Percentiles rank a stretch among this genome's conserved stretches.
Conservation (phyloP, 2,888 invertebrate species). For the Netelia virgata region DNA sequence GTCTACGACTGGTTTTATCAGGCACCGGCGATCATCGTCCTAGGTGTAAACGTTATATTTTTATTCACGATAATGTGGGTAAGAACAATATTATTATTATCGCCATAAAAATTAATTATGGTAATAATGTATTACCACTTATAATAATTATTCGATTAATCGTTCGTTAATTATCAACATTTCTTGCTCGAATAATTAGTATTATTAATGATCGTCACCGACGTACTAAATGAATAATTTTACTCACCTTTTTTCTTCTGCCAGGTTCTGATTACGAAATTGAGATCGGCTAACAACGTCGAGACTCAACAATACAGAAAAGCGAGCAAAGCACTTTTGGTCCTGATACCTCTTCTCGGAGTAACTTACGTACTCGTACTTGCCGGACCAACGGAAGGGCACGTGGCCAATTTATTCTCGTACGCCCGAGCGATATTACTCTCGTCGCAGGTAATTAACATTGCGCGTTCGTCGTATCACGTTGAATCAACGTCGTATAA, state of each 20-base stretch:
- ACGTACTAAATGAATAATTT: conserved; percentile 5
- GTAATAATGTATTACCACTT: not conserved
- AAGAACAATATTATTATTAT: conserved; percentile 81
- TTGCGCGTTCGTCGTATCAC: not conserved
- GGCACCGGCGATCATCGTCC: conserved; percentile 92
- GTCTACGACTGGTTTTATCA: conserved; percentile 95
- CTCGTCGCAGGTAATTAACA: conserved; percentile 93
- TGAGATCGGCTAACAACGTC: conserved; percentile 94
- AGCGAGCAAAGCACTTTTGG: conserved; percentile 95
- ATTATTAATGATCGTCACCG: too few relatives aligned
- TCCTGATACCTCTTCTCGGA: conserved; percentile 96
- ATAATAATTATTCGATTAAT: not conserved
- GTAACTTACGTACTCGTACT: conserved; percentile 95
- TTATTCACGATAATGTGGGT: conserved; percentile 96
- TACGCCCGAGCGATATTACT: conserved; percentile 93
- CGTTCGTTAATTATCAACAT: too few relatives aligned
- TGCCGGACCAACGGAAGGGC: conserved; percentile 92
- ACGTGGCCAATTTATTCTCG: conserved; percentile 91
- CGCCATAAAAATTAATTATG: conserved; percentile 21
- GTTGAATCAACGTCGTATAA: too few relatives aligned
- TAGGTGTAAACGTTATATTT: conserved; percentile 93
- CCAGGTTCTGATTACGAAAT: conserved; percentile 96
- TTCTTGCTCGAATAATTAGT: too few relatives aligned
- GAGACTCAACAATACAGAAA: conserved; percentile 97
- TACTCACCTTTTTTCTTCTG: conserved; percentile 74